Evolutionary conservation across 35 echinoderm and acorn worm species (phyloP).

Genomic region (Diadema setosum): DNA sequence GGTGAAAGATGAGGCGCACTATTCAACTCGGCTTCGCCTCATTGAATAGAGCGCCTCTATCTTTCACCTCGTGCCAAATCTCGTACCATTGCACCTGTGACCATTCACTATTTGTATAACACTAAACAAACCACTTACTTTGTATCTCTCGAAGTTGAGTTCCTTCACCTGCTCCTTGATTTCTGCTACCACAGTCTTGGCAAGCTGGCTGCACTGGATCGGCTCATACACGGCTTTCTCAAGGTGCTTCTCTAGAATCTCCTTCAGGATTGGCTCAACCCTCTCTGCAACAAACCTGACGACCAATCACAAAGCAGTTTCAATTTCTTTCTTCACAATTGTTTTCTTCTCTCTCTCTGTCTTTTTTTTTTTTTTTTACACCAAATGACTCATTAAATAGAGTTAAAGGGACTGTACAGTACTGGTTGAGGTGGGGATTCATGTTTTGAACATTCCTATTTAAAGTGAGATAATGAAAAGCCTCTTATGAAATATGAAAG

Average conservation of each 20-base stretch:
- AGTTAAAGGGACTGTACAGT: too few species aligned
- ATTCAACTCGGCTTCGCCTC: too few species aligned
- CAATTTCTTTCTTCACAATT: not conserved
- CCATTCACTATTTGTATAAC: too few species aligned
- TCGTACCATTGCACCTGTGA: too few species aligned
- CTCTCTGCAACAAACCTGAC: constrained; percentile 80
- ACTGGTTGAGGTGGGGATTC: too few species aligned
- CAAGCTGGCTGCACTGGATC: constrained; percentile 18
- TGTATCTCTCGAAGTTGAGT: constrained; percentile 79
- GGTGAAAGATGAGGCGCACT: too few species aligned
- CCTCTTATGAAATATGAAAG: too few species aligned
- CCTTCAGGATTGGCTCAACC: constrained; percentile 75
- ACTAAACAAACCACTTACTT: constrained; percentile 60
- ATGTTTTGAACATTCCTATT: too few species aligned
- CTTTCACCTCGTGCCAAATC: too few species aligned
- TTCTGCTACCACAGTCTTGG: constrained; percentile 79
- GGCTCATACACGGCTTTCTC: constrained; percentile 60
- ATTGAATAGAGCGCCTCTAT: too few species aligned
- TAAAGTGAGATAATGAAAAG: too few species aligned
- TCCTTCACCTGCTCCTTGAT: constrained; percentile 73
- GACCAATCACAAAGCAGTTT: not conserved
- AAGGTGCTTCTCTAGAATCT: constrained; percentile 62
- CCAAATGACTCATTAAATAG: not conserved
- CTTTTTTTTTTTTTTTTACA: too few species aligned
- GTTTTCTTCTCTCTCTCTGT: not conserved